Percentiles rank a stretch among this genome's conserved stretches.
These are phyloP conservation scores for Stenodema calcarata DNA, from an alignment of 2,888 invertebrate genomes.

Conservation along the genomic window DNA sequence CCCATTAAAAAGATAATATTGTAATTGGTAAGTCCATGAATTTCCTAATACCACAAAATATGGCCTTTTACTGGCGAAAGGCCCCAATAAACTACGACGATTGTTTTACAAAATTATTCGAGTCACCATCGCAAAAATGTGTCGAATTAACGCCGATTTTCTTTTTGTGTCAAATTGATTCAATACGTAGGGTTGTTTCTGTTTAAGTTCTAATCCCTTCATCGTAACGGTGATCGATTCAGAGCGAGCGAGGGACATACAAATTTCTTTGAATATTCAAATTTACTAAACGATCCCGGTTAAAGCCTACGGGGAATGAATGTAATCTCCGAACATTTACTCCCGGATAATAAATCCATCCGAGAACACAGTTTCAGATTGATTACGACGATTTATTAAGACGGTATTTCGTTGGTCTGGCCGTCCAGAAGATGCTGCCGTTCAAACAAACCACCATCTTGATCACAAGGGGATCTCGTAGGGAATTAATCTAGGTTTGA, in stretches of 20 bases:
- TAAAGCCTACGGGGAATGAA: neutral
- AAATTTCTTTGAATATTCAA: constrained; percentile 1
- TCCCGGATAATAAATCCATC: constrained; percentile 24
- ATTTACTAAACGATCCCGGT: neutral
- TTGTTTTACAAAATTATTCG: constrained; percentile 22
- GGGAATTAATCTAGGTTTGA: constrained; percentile 44
- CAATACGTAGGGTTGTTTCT: neutral
- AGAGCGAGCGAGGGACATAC: too few relatives aligned
- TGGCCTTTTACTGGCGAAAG: neutral
- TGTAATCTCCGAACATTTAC: constrained; percentile 33
- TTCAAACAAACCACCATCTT: constrained; percentile 32
- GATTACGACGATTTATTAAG: constrained; percentile 43
- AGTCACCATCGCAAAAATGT: neutral
- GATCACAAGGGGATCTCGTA: neutral
- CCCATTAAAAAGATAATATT: neutral
- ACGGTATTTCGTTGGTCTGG: neutral
- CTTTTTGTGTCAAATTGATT: neutral
- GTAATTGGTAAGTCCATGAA: neutral
- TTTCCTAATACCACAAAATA: constrained; percentile 6
- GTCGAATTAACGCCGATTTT: neutral
- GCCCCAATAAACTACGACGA: neutral
- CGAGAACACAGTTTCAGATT: constrained; percentile 33
- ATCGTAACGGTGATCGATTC: too few relatives aligned
- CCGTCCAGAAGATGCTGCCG: neutral
- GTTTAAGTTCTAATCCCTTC: neutral